These are phyloP conservation scores for Abscondita cerata DNA, from an alignment of 2,888 invertebrate genomes.

Conservation along the genomic window DNA sequence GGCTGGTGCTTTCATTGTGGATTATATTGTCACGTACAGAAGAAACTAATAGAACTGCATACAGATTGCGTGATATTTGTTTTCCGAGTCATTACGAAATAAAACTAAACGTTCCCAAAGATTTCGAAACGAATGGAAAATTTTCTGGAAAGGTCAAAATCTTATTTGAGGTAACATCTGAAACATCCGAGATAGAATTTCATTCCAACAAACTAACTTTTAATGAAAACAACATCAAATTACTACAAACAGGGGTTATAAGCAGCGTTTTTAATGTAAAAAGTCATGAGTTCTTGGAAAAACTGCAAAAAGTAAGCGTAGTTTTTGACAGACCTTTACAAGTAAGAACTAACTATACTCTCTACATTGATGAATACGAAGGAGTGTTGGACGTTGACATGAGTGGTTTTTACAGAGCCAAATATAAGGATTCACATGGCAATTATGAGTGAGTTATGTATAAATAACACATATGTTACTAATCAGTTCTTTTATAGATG, in stretches of 20 bases:
- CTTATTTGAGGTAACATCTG: not conserved
- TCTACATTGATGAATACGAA: constrained; percentile 35
- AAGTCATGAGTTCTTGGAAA: not conserved
- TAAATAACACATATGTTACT: not conserved
- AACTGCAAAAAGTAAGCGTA: not conserved
- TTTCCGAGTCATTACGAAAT: constrained; percentile 64
- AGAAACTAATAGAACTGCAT: constrained; percentile 38
- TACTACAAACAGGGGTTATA: not conserved
- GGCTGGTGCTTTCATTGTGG: too few species aligned
- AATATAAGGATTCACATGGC: constrained; percentile 50
- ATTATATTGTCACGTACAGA: too few species aligned
- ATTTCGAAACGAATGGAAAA: constrained; percentile 12
- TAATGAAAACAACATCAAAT: not conserved
- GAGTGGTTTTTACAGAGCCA: constrained; percentile 60
- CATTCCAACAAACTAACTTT: not conserved
- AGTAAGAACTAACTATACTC: not conserved
- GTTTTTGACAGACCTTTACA: not conserved
- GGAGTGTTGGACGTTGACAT: constrained; percentile 51
- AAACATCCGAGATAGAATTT: not conserved
- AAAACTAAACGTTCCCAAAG: constrained; percentile 50
- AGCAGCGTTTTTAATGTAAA: not conserved
- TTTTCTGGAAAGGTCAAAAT: constrained; percentile 25
- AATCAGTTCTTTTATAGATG: constrained; percentile 42
- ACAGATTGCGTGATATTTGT: constrained; percentile 61
- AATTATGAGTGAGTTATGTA: constrained; percentile 4